phyloP scores from a whole-genome alignment of 2,888 invertebrate species.

The Amblyjoppa proteus region DNA sequence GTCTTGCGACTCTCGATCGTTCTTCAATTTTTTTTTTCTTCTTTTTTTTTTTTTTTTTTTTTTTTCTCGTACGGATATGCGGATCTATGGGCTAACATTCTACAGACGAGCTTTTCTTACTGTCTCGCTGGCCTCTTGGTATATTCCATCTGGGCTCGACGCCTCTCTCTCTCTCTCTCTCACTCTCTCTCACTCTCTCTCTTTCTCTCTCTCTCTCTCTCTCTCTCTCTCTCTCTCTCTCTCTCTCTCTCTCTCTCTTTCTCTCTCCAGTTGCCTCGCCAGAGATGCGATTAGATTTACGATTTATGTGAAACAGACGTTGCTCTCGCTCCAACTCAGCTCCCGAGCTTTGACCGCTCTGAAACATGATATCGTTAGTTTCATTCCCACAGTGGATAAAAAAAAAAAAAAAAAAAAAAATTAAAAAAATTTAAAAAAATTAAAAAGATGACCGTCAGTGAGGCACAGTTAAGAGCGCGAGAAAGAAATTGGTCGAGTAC shows the following conservation, averaged over 20 bases:
- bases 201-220: slow-evolving; percentile 22
- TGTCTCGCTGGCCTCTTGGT: slow-evolving; percentile 7
- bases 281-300: slow-evolving; percentile 63
- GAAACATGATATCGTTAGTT: slow-evolving; percentile 48
- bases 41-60: not conserved
- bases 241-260: slow-evolving; percentile 22
- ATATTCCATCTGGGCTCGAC: slow-evolving; percentile 31
- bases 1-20: too few species aligned
- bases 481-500: slow-evolving; percentile 5
- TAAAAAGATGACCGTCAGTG: slow-evolving; percentile 14
- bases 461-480: slow-evolving; percentile 8
- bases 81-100: not conserved
- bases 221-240: slow-evolving; percentile 32
- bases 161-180: slow-evolving; percentile 28
- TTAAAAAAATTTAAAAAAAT: slow-evolving; percentile 9
- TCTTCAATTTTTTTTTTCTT: not conserved
- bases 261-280: slow-evolving; percentile 23
- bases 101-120: slow-evolving; percentile 31
- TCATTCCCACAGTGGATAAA: slow-evolving; percentile 56
- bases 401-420: slow-evolving; percentile 7
- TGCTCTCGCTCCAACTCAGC: slow-evolving; percentile 9
- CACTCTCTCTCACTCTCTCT: too few species aligned
- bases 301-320: slow-evolving; percentile 67
- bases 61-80: not conserved
- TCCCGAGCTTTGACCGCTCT: slow-evolving; percentile 42